Evolutionary conservation across 2,797 vertebrate genomes (phyloP).

Genomic region (Eospalax fontanierii): DNA sequence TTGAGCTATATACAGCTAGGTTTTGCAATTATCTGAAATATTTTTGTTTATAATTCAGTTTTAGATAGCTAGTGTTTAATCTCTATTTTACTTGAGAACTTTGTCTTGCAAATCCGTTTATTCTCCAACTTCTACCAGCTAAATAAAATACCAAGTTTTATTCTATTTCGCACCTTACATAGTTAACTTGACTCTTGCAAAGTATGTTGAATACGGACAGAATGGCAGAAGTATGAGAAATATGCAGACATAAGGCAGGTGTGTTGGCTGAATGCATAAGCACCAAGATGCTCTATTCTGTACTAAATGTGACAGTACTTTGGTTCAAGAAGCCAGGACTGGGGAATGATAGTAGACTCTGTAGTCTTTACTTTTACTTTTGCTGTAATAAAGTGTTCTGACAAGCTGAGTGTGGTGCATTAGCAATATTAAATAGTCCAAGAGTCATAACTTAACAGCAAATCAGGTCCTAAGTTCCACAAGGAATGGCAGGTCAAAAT

Average conservation of each 20-base stretch:
- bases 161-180: neutral
- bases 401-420: no score
- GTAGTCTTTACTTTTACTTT: no score
- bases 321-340: slow-evolving; percentile 5
- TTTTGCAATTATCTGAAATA: no score
- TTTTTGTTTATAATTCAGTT: slow-evolving; percentile 47
- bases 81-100: neutral
- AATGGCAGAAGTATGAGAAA: no score
- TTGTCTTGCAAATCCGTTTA: slow-evolving; percentile 54
- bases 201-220: slow-evolving; percentile 35
- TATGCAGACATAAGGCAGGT: no score
- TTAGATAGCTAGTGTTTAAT: neutral
- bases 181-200: neutral
- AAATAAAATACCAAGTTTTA: neutral
- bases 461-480: no score
- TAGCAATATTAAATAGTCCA: no score
- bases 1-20: no score
- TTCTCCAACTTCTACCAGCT: neutral
- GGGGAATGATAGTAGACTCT: neutral
- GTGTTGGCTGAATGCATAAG: no score
- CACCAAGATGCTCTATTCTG: neutral
- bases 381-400: no score
- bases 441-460: no score
- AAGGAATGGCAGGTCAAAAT: no score
- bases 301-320: neutral